phyloP scores from a whole-genome alignment of 1,140 invertebrate species.

The Drosophila santomea region DNA sequence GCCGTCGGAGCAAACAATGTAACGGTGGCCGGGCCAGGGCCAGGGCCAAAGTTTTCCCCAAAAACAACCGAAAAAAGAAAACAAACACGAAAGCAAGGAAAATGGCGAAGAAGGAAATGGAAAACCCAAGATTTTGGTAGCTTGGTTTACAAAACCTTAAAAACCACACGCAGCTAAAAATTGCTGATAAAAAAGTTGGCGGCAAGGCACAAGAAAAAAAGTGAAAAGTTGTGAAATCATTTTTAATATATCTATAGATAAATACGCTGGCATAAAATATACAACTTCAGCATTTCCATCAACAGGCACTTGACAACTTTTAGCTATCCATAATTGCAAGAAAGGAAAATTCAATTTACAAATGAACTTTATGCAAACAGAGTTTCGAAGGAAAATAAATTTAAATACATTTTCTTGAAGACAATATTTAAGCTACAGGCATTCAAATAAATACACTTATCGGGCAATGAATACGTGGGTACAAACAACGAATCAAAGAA shows the following conservation, averaged over 20 bases:
- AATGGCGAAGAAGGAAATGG: slow-evolving; percentile 7
- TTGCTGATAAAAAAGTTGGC: slow-evolving; percentile 52
- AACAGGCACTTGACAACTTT: slow-evolving; percentile 44
- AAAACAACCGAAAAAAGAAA: slow-evolving; percentile 42
- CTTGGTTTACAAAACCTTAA: slow-evolving; percentile 48
- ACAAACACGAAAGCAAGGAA: slow-evolving; percentile 27
- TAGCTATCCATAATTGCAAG: slow-evolving; percentile 10
- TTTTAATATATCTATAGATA: slow-evolving; percentile 50
- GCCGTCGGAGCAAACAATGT: slow-evolving; percentile 59
- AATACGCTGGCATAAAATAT: slow-evolving; percentile 20
- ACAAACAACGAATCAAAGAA: too few species aligned
- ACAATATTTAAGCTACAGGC: background rate
- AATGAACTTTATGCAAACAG: slow-evolving; percentile 7
- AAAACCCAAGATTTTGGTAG: slow-evolving; percentile 17
- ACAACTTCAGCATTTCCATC: slow-evolving; percentile 24
- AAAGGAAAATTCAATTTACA: slow-evolving; percentile 14
- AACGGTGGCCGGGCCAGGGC: slow-evolving; percentile 37
- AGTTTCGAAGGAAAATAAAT: background rate
- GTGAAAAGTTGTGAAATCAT: slow-evolving; percentile 67
- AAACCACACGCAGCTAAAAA: slow-evolving; percentile 40
- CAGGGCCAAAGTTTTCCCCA: slow-evolving; percentile 56
- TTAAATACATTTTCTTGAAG: background rate
- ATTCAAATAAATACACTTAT: background rate
- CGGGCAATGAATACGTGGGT: background rate
- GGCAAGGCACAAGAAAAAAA: slow-evolving; percentile 25